These are phyloP conservation scores for Hiodon alosoides DNA, from an alignment of 2,113 vertebrate genomes.

Conservation along the genomic window DNA sequence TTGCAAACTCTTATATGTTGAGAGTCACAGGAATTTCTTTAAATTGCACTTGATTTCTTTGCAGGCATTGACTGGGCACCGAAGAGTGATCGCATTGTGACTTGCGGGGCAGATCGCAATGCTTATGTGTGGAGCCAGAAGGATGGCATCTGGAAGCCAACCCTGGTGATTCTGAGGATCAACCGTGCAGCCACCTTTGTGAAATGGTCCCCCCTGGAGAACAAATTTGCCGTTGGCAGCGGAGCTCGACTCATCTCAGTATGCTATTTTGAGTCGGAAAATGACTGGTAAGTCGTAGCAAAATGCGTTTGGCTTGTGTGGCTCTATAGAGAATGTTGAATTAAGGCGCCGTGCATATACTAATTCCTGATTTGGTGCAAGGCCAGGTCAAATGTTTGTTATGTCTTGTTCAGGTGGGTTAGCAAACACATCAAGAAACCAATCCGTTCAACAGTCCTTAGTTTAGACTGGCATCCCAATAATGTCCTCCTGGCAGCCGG, in stretches of 20 bases:
- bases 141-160: slow-evolving; percentile 94
- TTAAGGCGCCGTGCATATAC: background rate
- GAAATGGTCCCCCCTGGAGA: slow-evolving; percentile 96
- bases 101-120: slow-evolving; percentile 93
- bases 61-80: slow-evolving; percentile 98
- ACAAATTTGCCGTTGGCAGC: slow-evolving; percentile 97
- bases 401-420: slow-evolving; percentile 78
- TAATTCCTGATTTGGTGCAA: background rate
- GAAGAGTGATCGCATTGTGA: slow-evolving; percentile 96
- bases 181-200: slow-evolving; percentile 96
- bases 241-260: slow-evolving; percentile 96
- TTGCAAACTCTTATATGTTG: background rate
- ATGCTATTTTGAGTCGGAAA: slow-evolving; percentile 98
- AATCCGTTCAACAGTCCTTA: slow-evolving; percentile 93
- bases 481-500: slow-evolving; percentile 95
- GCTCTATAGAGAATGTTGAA: background rate
- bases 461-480: slow-evolving; percentile 98
- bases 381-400: background rate
- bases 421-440: slow-evolving; percentile 99
- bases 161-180: slow-evolving; percentile 94
- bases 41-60: background rate
- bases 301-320: background rate
- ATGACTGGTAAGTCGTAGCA: slow-evolving; percentile 82
- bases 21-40: background rate
- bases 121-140: slow-evolving; percentile 99